Evolutionary conservation across 2,113 vertebrate genomes (phyloP).

Genomic region (Lophochroa leadbeateri): DNA sequence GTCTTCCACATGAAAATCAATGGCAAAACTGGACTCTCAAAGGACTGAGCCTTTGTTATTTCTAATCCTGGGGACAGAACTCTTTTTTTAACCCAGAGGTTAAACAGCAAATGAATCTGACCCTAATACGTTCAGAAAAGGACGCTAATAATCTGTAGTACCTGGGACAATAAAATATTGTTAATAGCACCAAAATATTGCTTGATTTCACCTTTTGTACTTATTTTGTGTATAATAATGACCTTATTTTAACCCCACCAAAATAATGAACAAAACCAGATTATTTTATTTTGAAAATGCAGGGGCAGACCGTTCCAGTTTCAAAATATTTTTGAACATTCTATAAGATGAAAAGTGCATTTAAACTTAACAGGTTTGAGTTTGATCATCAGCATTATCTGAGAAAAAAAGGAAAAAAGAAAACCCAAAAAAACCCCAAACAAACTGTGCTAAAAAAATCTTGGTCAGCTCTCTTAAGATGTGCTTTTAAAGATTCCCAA

Average conservation of each 20-base stretch:
- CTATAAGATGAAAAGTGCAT: not conserved
- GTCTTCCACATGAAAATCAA: not conserved
- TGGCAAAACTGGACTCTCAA: not conserved
- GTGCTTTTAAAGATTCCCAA: not conserved
- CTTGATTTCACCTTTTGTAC: not conserved
- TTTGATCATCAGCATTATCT: not conserved
- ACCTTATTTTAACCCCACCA: not conserved
- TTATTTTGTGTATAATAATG: not conserved
- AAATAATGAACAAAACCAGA: not conserved
- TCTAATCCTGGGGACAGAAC: not conserved
- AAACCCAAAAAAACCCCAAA: no score
- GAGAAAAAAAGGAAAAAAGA: rapidly evolving
- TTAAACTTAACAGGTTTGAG: not conserved
- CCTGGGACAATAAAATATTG: not conserved
- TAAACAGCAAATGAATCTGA: not conserved
- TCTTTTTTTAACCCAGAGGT: not conserved
- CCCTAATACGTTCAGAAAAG: not conserved
- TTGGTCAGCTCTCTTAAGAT: not conserved
- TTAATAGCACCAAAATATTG: not conserved
- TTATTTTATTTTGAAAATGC: not conserved
- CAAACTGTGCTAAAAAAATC: not conserved
- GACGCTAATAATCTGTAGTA: not conserved
- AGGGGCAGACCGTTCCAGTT: not conserved
- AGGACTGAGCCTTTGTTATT: not conserved
- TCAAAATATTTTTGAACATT: not conserved